Percentiles rank a stretch among this genome's conserved stretches.
Evolutionary conservation across 2,888 invertebrate species (phyloP).

Genomic region (Calliphora vomitoria): DNA sequence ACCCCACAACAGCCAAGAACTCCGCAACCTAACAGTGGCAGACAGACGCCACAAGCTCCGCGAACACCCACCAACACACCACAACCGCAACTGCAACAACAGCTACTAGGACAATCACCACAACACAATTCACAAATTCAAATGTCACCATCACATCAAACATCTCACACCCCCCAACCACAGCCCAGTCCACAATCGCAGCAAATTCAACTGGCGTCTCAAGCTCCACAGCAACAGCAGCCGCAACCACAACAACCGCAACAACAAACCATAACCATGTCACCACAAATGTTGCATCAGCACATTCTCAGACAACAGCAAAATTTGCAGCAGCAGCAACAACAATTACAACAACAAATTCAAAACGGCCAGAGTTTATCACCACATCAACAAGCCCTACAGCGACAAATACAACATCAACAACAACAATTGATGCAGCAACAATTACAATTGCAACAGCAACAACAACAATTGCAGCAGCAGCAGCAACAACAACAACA

Average conservation of each 20-base stretch:
- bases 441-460: slow-evolving; percentile 83
- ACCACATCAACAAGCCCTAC: slow-evolving; percentile 83
- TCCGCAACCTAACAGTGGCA: slow-evolving; percentile 77
- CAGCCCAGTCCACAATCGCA: slow-evolving; percentile 76
- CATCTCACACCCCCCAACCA: slow-evolving; percentile 75
- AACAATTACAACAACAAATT: slow-evolving; percentile 81
- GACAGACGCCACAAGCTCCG: slow-evolving; percentile 80
- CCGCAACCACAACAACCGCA: slow-evolving; percentile 78
- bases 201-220: slow-evolving; percentile 79
- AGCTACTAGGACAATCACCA: slow-evolving; percentile 78
- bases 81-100: slow-evolving; percentile 78
- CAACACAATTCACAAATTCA: slow-evolving; percentile 76
- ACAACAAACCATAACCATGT: slow-evolving; percentile 80
- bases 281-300: slow-evolving; percentile 80
- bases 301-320: slow-evolving; percentile 81
- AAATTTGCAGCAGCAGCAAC: slow-evolving; percentile 81
- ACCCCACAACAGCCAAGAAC: slow-evolving; percentile 75
- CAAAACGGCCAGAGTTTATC: slow-evolving; percentile 81
- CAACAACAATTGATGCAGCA: slow-evolving; percentile 85
- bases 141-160: slow-evolving; percentile 78
- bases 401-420: slow-evolving; percentile 87
- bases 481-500: slow-evolving; percentile 82
- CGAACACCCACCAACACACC: slow-evolving; percentile 80
- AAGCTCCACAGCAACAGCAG: slow-evolving; percentile 78
- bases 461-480: slow-evolving; percentile 80